A percentile compares a stretch with the other conserved stretches of the same genome.
phyloP scores from a whole-genome alignment of 2,113 vertebrate genomes.

The Delphinus delphis region DNA sequence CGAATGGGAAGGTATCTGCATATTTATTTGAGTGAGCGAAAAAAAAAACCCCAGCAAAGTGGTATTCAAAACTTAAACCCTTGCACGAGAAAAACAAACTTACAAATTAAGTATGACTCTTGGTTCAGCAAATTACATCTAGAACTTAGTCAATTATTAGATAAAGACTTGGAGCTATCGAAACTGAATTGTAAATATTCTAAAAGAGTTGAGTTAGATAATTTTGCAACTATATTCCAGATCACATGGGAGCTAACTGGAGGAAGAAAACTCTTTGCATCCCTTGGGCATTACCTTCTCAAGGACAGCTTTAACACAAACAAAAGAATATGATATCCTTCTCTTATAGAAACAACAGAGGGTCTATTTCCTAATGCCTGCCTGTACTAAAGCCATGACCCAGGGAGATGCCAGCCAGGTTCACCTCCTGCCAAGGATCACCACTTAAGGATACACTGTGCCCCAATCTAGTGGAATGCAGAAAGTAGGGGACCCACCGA shows the following conservation, averaged over 20 bases:
- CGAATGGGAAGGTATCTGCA: not conserved
- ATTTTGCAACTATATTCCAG: not conserved
- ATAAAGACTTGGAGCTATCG: not conserved
- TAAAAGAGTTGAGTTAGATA: not conserved
- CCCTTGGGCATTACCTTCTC: not conserved
- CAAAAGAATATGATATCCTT: not conserved
- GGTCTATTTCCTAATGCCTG: conserved; percentile 17
- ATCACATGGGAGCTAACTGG: not conserved
- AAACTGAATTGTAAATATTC: not conserved
- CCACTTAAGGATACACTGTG: not conserved
- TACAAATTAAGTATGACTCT: not conserved
- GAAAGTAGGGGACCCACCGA: not conserved
- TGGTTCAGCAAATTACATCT: not conserved
- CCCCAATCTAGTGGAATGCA: not conserved
- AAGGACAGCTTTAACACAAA: not conserved
- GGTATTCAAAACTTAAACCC: not conserved
- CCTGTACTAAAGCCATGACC: not conserved
- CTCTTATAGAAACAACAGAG: not conserved
- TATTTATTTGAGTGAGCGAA: not conserved
- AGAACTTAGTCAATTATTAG: not conserved
- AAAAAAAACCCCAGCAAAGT: not conserved
- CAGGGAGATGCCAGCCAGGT: not conserved
- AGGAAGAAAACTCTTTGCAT: not conserved
- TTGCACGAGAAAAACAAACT: not conserved
- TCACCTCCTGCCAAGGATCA: conserved; percentile 2